These are phyloP conservation scores for Dasyprocta punctata DNA, from an alignment of 2,113 vertebrate genomes.

Conservation along the genomic window DNA sequence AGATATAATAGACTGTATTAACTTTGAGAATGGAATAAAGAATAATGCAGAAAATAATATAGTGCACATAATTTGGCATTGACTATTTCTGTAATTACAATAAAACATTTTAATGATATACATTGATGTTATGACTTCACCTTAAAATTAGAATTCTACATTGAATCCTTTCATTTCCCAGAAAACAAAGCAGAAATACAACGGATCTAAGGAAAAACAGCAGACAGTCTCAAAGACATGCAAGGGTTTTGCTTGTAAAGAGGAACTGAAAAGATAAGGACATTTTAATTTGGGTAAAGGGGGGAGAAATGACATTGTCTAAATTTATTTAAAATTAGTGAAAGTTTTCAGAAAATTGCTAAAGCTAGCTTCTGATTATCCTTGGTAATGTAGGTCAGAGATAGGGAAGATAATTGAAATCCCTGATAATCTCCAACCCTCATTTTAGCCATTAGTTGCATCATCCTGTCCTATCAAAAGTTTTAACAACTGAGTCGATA, in stretches of 20 bases:
- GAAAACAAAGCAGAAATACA: slow-evolving; percentile 76
- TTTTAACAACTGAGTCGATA: slow-evolving; percentile 52
- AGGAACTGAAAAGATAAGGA: slow-evolving; percentile 67
- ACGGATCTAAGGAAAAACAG: slow-evolving; percentile 69
- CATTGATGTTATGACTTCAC: slow-evolving; percentile 81
- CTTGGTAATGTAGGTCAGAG: slow-evolving; percentile 73
- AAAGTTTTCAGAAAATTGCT: slow-evolving; percentile 77
- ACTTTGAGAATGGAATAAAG: slow-evolving; percentile 80
- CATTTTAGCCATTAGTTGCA: slow-evolving; percentile 52
- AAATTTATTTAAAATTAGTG: slow-evolving; percentile 79
- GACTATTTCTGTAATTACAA: slow-evolving; percentile 80
- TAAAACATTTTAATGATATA: slow-evolving; percentile 81
- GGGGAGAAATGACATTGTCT: slow-evolving; percentile 19
- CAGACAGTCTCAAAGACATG: slow-evolving; percentile 52
- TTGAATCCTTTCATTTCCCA: slow-evolving; percentile 63
- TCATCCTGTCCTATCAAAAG: slow-evolving; percentile 32
- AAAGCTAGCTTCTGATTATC: slow-evolving; percentile 72
- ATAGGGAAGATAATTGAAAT: slow-evolving; percentile 74
- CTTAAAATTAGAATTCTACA: slow-evolving; percentile 75
- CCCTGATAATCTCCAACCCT: slow-evolving; percentile 69
- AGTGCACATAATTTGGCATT: slow-evolving; percentile 78
- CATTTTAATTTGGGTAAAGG: slow-evolving; percentile 67
- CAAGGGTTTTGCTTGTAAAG: slow-evolving; percentile 51
- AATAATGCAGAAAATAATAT: slow-evolving; percentile 78
- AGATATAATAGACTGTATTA: slow-evolving; percentile 80